Conservation (phyloP, 2,797 vertebrate species). For the Triplophysa yarkandensis region DNA sequence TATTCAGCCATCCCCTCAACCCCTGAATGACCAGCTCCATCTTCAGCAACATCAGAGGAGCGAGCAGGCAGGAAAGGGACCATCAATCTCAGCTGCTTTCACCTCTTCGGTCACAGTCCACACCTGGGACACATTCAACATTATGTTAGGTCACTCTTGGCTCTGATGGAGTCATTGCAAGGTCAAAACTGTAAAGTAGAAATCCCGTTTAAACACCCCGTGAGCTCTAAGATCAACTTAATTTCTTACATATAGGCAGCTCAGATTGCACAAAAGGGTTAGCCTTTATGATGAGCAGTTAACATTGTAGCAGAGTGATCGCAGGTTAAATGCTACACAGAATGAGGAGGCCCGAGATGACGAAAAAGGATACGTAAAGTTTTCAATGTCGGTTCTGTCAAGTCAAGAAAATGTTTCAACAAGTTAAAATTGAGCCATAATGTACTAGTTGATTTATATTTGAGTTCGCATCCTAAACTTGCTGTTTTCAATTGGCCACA, state of each 20-base stretch:
- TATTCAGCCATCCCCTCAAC: conserved; percentile 22
- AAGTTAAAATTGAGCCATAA: conserved; percentile 9
- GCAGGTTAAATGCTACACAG: conserved; percentile 22
- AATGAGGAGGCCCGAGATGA: conserved; percentile 8
- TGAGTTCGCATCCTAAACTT: not conserved
- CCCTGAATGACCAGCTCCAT: conserved; percentile 40
- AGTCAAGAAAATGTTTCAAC: conserved; percentile 8
- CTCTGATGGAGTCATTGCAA: conserved; percentile 61
- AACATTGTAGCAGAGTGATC: conserved; percentile 24
- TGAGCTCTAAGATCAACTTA: conserved; percentile 36
- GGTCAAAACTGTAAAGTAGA: conserved; percentile 63
- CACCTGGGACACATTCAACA: conserved; percentile 72
- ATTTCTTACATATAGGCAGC: conserved; percentile 25
- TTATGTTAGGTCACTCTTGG: conserved; percentile 64
- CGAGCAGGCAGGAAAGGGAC: conserved; percentile 65
- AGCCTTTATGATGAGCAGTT: conserved; percentile 32
- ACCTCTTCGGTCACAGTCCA: conserved; percentile 65
- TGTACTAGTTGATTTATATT: not conserved
- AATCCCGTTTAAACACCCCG: conserved; percentile 52
- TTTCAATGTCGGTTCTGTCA: conserved; percentile 7
- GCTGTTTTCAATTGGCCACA: not conserved
- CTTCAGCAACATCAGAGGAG: conserved; percentile 56
- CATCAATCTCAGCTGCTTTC: conserved; percentile 68
- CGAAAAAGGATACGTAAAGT: conserved; percentile 14
- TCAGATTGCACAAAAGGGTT: conserved; percentile 35